A percentile compares a stretch with the other conserved stretches of the same genome.
Evolutionary conservation across 2,797 vertebrate species (phyloP).

Genomic region (Paratrypauchen microcephalus): DNA sequence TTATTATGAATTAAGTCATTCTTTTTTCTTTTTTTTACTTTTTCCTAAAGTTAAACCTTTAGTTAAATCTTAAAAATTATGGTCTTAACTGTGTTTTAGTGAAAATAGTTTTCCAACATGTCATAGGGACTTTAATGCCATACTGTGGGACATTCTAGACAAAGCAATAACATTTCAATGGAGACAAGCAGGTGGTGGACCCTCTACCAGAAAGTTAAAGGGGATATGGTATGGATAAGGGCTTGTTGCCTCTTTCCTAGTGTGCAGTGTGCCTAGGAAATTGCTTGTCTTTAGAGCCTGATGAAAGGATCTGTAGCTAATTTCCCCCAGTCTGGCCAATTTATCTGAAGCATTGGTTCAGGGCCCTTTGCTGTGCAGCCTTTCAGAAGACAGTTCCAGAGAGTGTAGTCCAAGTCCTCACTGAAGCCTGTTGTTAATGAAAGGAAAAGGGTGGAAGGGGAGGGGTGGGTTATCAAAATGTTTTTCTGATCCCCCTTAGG

Average conservation of each 20-base stretch:
- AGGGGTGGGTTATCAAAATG: too few relatives aligned
- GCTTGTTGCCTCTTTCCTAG: not conserved
- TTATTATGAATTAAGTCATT: too few relatives aligned
- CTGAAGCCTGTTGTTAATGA: conserved; percentile 35
- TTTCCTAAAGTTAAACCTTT: too few relatives aligned
- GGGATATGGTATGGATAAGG: not conserved
- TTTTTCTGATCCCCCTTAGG: too few relatives aligned
- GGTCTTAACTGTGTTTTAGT: too few relatives aligned
- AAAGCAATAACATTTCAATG: too few relatives aligned
- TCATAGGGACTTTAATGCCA: too few relatives aligned
- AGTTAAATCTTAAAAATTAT: too few relatives aligned
- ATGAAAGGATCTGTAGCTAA: conserved; percentile 5
- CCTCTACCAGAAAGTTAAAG: not conserved
- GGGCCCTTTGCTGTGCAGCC: not conserved
- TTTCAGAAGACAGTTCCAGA: conserved; percentile 19
- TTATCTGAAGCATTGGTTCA: not conserved
- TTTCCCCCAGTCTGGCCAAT: conserved; percentile 1
- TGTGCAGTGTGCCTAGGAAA: not conserved
- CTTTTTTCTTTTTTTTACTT: too few relatives aligned
- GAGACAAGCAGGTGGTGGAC: too few relatives aligned
- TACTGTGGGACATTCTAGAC: too few relatives aligned
- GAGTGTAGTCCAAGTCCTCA: conserved; percentile 42
- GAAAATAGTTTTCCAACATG: too few relatives aligned
- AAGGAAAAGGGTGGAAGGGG: not conserved
- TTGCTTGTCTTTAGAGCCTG: not conserved